Evolutionary conservation across 2,113 vertebrate genomes (phyloP).

Genomic region (Catharus minimus): DNA sequence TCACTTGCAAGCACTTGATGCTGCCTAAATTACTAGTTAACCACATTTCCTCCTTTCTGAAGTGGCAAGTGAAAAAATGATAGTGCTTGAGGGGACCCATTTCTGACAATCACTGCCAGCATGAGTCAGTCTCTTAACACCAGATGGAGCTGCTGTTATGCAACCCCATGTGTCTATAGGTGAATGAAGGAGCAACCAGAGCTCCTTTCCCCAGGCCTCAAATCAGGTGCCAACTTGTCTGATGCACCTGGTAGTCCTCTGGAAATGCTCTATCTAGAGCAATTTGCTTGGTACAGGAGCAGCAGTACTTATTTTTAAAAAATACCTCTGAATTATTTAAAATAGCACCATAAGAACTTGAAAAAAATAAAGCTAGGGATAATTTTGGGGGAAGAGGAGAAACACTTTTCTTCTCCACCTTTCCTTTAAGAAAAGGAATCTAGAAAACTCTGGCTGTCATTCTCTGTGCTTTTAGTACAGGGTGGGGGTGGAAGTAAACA

Average conservation of each 20-base stretch:
- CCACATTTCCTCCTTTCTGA: background rate
- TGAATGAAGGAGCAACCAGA: background rate
- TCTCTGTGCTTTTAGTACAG: background rate
- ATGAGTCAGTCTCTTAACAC: background rate
- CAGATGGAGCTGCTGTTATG: background rate
- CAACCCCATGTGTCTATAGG: background rate
- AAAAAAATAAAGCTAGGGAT: background rate
- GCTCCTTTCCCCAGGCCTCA: background rate
- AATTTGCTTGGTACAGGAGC: background rate
- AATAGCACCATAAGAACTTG: background rate
- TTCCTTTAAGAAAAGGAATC: background rate
- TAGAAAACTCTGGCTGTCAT: slow-evolving; percentile 13
- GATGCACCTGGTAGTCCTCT: background rate
- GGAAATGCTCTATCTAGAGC: background rate
- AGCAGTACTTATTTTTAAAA: background rate
- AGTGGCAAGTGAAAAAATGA: background rate
- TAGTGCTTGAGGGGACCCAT: background rate
- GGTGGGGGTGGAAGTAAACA: slow-evolving; percentile 16
- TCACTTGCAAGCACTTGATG: background rate
- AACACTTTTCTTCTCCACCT: background rate
- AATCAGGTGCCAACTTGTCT: background rate
- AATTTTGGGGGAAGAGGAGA: background rate
- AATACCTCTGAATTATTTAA: background rate
- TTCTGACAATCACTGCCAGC: background rate
- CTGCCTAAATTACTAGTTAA: background rate